A percentile compares a stretch with the other conserved stretches of the same genome.
Evolutionary conservation across 2,113 vertebrate genomes (phyloP).

Genomic region (Hydrochoerus hydrochaeris): DNA sequence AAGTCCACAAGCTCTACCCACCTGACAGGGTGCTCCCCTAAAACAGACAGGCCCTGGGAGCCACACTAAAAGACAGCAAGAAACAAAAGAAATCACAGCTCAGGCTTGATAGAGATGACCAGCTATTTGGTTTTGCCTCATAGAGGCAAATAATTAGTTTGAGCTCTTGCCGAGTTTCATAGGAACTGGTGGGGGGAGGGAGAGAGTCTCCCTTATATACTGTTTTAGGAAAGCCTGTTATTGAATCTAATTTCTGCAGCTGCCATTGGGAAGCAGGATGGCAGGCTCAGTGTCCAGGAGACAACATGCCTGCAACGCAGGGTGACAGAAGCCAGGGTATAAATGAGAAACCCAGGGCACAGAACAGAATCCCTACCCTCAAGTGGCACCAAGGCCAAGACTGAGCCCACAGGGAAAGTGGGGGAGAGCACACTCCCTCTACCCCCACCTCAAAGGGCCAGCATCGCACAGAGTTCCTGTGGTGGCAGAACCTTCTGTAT

Average conservation of each 20-base stretch:
- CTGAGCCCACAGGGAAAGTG: slow-evolving; percentile 32
- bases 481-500: slow-evolving; percentile 65
- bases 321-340: slow-evolving; percentile 56
- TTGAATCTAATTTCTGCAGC: slow-evolving; percentile 86
- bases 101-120: not conserved
- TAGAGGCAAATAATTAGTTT: slow-evolving; percentile 59
- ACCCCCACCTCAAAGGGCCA: not conserved
- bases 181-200: not conserved
- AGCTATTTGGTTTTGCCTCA: slow-evolving; percentile 63
- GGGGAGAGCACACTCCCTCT: not conserved
- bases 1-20: not conserved
- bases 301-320: slow-evolving; percentile 60
- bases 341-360: slow-evolving; percentile 53
- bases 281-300: slow-evolving; percentile 80
- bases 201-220: slow-evolving; percentile 59
- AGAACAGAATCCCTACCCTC: not conserved
- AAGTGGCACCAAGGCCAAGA: not conserved
- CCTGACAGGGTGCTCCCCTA: not conserved
- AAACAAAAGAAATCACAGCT: slow-evolving; percentile 41
- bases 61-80: not conserved
- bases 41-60: not conserved
- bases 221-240: slow-evolving; percentile 85
- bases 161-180: slow-evolving; percentile 56
- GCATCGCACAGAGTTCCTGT: slow-evolving; percentile 48
- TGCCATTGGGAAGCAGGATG: slow-evolving; percentile 82